Conservation (phyloP, 2,888 invertebrate species). For the Pristionchus mayeri region DNA sequence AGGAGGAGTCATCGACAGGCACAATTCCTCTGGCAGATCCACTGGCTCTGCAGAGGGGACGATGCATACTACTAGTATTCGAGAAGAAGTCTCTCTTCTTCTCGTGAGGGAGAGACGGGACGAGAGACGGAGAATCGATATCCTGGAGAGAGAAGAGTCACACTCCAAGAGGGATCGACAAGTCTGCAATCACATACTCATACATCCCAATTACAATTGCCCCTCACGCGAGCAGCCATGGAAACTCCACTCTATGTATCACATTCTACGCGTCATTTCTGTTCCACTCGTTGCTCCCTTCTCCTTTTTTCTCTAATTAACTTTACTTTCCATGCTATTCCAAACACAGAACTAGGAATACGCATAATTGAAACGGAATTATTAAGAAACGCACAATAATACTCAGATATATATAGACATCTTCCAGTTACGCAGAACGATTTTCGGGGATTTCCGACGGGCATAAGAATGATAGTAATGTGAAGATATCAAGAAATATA, state of each 20-base stretch:
- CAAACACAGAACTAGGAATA: conserved; percentile 17
- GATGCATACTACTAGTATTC: conserved; percentile 25
- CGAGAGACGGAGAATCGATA: too few species aligned
- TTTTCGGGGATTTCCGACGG: neutral
- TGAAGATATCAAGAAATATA: neutral
- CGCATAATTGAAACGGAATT: conserved; percentile 15
- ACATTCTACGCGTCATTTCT: neutral
- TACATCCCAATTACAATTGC: too few species aligned
- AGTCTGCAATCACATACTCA: too few species aligned
- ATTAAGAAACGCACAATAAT: neutral
- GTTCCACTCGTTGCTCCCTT: neutral
- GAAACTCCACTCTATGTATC: too few species aligned
- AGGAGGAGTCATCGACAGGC: conserved; percentile 12
- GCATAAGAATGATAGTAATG: conserved; percentile 3
- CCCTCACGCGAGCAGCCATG: too few species aligned
- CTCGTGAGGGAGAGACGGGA: too few species aligned
- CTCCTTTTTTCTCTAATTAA: neutral
- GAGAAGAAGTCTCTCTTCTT: too few species aligned
- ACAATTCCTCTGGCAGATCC: conserved; percentile 8
- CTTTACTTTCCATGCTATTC: conserved; percentile 18
- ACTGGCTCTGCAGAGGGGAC: neutral
- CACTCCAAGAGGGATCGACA: too few species aligned
- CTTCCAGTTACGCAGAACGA: conserved; percentile 22
- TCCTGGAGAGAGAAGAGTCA: too few species aligned
- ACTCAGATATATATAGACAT: conserved; percentile 36